A percentile compares a stretch with the other conserved stretches of the same genome.
Conservation (phyloP, 2,888 invertebrate species). For the Temnothorax ravouxi region DNA sequence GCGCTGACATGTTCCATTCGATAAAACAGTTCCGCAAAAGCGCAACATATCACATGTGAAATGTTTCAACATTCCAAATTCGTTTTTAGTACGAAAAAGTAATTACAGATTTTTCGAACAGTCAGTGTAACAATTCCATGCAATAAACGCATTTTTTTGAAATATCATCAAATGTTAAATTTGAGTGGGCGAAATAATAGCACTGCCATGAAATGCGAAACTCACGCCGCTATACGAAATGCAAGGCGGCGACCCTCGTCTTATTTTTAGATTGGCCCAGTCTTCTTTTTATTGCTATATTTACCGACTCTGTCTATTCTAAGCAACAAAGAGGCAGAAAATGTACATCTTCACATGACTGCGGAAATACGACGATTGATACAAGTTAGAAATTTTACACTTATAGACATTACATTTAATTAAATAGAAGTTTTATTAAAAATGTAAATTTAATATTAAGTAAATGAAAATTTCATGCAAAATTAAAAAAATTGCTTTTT, state of each 20-base stretch:
- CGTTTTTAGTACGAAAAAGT: neutral
- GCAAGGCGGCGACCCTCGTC: neutral
- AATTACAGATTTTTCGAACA: neutral
- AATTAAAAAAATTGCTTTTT: neutral
- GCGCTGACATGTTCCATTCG: slow-evolving; percentile 71
- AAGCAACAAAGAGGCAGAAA: neutral
- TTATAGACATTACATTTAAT: slow-evolving; percentile 10
- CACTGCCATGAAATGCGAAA: neutral
- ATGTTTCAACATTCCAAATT: neutral
- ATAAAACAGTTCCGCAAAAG: slow-evolving; percentile 51
- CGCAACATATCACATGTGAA: neutral
- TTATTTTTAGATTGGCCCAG: slow-evolving; percentile 37
- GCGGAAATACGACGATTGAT: neutral
- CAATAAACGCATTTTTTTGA: neutral
- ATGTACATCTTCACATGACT: neutral
- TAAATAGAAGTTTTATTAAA: neutral
- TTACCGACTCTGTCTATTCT: neutral
- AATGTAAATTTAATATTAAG: neutral
- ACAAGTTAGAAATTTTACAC: neutral
- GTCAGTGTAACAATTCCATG: neutral
- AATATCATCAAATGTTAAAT: neutral
- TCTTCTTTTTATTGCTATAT: slow-evolving; percentile 40
- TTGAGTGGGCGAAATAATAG: neutral
- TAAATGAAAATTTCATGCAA: neutral
- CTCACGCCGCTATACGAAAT: neutral